A percentile compares a stretch with the other conserved stretches of the same genome.
Conservation (phyloP, 2,113 vertebrate species). For the Bos indicus region DNA sequence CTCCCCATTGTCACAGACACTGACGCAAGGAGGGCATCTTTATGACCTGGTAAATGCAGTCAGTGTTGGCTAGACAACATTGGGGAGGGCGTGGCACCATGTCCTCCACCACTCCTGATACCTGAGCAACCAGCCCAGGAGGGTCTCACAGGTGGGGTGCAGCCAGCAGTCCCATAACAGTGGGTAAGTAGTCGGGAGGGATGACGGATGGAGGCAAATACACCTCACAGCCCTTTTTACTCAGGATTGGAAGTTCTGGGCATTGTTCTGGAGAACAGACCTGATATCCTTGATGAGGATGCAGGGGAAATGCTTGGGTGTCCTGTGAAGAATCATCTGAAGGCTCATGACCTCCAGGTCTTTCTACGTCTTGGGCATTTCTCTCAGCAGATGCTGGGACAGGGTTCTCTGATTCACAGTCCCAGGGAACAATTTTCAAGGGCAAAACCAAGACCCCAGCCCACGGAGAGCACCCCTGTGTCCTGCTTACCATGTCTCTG, state of each 20-base stretch:
- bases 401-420: not conserved
- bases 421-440: not conserved
- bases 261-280: not conserved
- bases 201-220: not conserved
- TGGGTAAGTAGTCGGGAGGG: not conserved
- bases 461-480: rapidly evolving
- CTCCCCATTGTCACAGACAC: not conserved
- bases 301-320: not conserved
- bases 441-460: not conserved
- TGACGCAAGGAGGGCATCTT: not conserved
- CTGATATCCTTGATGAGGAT: not conserved
- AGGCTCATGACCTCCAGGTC: not conserved
- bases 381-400: not conserved
- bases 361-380: not conserved
- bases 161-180: not conserved
- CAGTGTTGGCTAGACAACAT: not conserved
- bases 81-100: not conserved
- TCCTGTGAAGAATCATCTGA: not conserved
- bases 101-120: not conserved
- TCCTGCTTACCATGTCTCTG: constrained; percentile 85
- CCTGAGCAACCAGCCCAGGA: not conserved
- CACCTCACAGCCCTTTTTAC: not conserved
- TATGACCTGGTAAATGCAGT: not conserved
- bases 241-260: not conserved
- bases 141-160: not conserved